phyloP scores from a whole-genome alignment of 2,113 vertebrate species.

The Cyrtonyx montezumae region DNA sequence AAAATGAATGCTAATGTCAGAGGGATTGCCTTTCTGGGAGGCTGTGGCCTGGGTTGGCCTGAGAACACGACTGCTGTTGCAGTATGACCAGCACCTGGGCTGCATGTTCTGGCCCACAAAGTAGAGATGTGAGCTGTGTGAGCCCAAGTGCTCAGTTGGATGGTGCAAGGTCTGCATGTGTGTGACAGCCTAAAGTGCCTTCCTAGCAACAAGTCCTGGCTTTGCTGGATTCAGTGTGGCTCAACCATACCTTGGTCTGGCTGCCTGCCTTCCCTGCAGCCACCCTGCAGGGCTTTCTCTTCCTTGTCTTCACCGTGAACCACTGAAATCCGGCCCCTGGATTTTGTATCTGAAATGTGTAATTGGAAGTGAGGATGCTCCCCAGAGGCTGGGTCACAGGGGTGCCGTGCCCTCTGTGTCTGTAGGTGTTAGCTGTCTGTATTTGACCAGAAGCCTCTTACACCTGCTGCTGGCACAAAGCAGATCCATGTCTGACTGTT shows the following conservation, averaged over 20 bases:
- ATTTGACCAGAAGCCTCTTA: background rate
- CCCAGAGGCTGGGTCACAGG: background rate
- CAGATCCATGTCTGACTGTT: background rate
- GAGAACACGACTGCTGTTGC: background rate
- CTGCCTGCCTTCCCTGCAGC: background rate
- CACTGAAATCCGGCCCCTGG: background rate
- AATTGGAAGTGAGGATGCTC: background rate
- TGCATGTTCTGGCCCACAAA: background rate
- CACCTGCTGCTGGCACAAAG: background rate
- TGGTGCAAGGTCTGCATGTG: background rate
- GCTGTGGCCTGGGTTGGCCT: background rate
- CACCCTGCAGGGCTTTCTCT: background rate
- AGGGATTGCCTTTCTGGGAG: background rate
- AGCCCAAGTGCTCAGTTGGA: background rate
- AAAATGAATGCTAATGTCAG: background rate
- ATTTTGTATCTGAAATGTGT: background rate
- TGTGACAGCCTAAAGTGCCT: background rate
- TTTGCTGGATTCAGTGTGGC: background rate
- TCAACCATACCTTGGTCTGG: background rate
- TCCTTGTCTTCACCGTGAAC: background rate
- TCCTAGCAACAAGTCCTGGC: background rate
- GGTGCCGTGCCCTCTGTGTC: fast-evolving
- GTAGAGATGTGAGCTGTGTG: background rate
- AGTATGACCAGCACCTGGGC: background rate
- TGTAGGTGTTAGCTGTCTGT: fast-evolving